Conservation (phyloP, 2,797 vertebrate species). For the Xiphorhynchus erythropygius region DNA sequence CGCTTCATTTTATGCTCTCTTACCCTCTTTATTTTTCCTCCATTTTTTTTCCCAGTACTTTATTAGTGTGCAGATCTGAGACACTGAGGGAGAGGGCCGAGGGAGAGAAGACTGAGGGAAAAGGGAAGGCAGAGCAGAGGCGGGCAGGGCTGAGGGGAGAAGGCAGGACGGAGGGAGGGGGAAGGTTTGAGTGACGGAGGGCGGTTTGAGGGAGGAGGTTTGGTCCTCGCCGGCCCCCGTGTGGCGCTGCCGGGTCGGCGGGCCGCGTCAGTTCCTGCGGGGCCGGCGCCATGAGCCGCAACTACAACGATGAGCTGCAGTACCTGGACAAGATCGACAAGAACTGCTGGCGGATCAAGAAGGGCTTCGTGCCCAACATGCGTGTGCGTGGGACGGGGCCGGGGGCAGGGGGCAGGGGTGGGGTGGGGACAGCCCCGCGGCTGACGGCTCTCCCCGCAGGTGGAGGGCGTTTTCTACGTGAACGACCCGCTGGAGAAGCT, state of each 20-base stretch:
- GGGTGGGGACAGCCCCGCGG: not conserved
- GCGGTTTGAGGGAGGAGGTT: not conserved
- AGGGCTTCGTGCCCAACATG: constrained; percentile 98
- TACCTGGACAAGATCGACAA: constrained; percentile 89
- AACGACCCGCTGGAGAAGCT: constrained; percentile 95
- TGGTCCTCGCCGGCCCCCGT: not conserved
- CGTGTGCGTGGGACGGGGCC: constrained; percentile 75
- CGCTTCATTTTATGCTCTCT: not conserved
- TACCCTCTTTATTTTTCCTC: not conserved
- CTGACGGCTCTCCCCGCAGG: constrained; percentile 73
- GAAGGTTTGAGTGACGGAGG: too few species aligned
- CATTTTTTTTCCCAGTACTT: not conserved
- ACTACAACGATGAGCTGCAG: constrained; percentile 94
- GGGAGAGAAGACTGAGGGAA: too few species aligned
- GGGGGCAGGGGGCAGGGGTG: not conserved
- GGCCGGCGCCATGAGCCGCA: constrained; percentile 84
- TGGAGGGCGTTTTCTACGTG: constrained; percentile 94
- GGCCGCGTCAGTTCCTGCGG: not conserved
- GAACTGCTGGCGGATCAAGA: constrained; percentile 93
- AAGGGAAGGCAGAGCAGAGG: too few species aligned
- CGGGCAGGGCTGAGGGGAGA: too few species aligned
- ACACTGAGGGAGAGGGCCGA: too few species aligned
- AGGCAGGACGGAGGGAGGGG: too few species aligned
- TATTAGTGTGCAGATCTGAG: not conserved
- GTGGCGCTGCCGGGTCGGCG: not conserved